phyloP scores from a whole-genome alignment of 2,113 vertebrate genomes.

The Numida meleagris region DNA sequence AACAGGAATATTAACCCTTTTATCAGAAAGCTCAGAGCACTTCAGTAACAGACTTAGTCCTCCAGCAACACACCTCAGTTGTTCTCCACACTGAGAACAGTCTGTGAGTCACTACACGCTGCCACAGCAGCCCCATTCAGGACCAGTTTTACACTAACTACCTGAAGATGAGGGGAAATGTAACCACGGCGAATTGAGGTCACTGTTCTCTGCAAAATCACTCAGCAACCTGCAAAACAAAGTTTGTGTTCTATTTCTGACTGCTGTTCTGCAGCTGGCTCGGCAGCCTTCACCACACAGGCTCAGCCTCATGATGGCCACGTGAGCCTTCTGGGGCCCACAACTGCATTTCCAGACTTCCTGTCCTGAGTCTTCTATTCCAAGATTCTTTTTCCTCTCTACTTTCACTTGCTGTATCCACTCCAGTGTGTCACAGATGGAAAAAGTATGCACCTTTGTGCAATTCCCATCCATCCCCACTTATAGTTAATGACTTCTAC shows the following conservation, averaged over 20 bases:
- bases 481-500: not conserved
- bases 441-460: not conserved
- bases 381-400: not conserved
- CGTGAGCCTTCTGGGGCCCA: not conserved
- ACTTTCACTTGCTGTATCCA: not conserved
- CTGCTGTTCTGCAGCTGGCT: not conserved
- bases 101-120: accelerated
- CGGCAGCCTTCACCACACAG: accelerated
- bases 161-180: not conserved
- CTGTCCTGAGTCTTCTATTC: not conserved
- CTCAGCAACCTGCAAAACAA: not conserved
- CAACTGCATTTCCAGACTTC: not conserved
- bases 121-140: not conserved
- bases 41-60: not conserved
- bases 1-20: not conserved
- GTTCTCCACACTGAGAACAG: not conserved
- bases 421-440: not conserved
- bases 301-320: not conserved
- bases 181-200: not conserved
- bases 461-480: not conserved
- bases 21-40: not conserved
- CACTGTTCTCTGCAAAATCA: not conserved
- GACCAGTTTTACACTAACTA: not conserved
- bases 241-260: not conserved
- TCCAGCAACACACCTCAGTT: not conserved